A percentile compares a stretch with the other conserved stretches of the same genome.
These are phyloP conservation scores for Dasyornis broadbenti DNA, from an alignment of 2,113 vertebrate genomes.

Conservation along the genomic window DNA sequence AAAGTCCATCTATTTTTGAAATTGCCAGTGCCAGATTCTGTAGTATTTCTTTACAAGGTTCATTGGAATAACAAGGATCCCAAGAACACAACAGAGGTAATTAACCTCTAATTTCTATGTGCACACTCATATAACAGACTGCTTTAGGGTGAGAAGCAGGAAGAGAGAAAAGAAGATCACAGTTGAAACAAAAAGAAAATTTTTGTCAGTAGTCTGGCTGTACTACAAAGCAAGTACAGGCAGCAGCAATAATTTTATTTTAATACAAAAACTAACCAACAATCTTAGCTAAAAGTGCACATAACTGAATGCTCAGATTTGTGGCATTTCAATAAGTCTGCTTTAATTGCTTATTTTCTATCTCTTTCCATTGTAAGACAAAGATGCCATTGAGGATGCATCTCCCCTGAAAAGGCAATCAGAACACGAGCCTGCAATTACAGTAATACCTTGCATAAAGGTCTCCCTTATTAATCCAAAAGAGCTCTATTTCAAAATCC, in stretches of 20 bases:
- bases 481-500: background rate
- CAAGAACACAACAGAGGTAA: background rate
- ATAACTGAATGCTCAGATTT: background rate
- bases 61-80: background rate
- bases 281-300: background rate
- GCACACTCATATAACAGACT: background rate
- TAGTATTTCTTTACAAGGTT: background rate
- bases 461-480: background rate
- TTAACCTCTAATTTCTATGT: background rate
- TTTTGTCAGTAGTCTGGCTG: background rate
- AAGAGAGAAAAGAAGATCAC: background rate
- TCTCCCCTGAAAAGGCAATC: slow-evolving; percentile 27
- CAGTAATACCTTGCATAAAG: background rate
- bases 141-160: background rate
- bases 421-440: slow-evolving; percentile 48
- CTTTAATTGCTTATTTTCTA: slow-evolving; percentile 49
- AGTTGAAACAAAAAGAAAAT: background rate
- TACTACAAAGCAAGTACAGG: background rate
- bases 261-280: background rate
- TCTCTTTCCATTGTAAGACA: background rate
- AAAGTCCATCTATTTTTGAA: background rate
- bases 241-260: background rate
- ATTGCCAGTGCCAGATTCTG: background rate
- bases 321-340: background rate
- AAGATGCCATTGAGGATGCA: background rate